Evolutionary conservation across 2,113 vertebrate genomes (phyloP).

Genomic region (Hippocampus mohnikei): DNA sequence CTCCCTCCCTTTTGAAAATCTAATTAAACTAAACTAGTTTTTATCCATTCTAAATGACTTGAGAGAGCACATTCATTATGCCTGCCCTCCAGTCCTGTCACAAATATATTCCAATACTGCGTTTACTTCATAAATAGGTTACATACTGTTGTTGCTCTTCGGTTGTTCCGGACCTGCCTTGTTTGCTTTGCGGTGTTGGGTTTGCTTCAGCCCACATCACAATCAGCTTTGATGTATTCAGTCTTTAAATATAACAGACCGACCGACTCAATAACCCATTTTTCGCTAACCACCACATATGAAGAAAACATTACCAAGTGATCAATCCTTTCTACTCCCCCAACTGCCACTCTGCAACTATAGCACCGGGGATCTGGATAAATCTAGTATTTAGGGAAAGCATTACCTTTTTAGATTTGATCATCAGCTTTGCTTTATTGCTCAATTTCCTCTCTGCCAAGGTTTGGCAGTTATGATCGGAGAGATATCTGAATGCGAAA

Average conservation of each 20-base stretch:
- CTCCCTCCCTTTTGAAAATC: conserved; percentile 73
- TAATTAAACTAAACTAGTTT: conserved; percentile 84
- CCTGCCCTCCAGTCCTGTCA: conserved; percentile 77
- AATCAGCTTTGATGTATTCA: conserved; percentile 6
- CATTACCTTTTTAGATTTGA: conserved; percentile 51
- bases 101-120: conserved; percentile 73
- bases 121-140: conserved; percentile 79
- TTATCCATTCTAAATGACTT: conserved; percentile 79
- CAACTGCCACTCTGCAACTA: conserved; percentile 40
- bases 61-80: conserved; percentile 76
- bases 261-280: conserved; percentile 48
- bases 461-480: conserved; percentile 44
- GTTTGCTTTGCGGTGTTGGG: conserved; percentile 24
- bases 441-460: conserved; percentile 39
- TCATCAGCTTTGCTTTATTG: conserved; percentile 42
- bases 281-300: conserved; percentile 56
- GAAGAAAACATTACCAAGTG: conserved; percentile 64
- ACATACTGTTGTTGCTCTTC: conserved; percentile 55
- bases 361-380: conserved; percentile 56
- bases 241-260: conserved; percentile 48
- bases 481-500: conserved; percentile 27
- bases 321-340: conserved; percentile 47
- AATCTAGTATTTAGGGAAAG: conserved; percentile 59
- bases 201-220: conserved; percentile 13
- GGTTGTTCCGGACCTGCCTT: conserved; percentile 46